Conservation (phyloP, 2,113 vertebrate species). For the Pseudonaja textilis region DNA sequence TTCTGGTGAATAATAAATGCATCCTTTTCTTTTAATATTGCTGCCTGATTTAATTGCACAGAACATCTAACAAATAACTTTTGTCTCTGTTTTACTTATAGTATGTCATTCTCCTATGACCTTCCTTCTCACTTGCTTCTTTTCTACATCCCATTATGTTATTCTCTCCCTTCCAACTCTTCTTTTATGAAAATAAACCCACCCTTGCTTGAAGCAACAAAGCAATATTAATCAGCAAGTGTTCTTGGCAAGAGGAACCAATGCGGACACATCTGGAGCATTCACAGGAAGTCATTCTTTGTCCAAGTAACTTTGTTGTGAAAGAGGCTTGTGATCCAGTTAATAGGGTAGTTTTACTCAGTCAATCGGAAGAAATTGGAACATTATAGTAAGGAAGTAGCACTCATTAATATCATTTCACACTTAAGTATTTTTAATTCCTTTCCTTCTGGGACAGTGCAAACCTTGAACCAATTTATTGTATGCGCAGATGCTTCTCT, state of each 20-base stretch:
- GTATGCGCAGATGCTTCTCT: background rate
- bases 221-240: slow-evolving; percentile 37
- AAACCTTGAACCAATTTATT: background rate
- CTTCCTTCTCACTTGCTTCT: slow-evolving; percentile 30
- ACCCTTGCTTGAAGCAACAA: slow-evolving; percentile 41
- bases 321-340: background rate
- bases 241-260: slow-evolving; percentile 41
- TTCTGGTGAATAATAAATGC: background rate
- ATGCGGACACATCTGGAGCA: slow-evolving; percentile 22
- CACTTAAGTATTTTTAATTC: slow-evolving; percentile 5
- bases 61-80: background rate
- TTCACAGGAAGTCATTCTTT: slow-evolving; percentile 33
- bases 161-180: slow-evolving; percentile 19
- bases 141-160: slow-evolving; percentile 17
- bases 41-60: background rate
- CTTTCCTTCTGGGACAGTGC: background rate
- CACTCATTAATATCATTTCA: slow-evolving; percentile 23
- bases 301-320: background rate
- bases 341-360: background rate
- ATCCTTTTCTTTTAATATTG: background rate
- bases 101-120: background rate
- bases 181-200: slow-evolving; percentile 35
- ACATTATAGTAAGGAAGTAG: background rate
- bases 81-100: background rate
- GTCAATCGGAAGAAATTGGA: background rate